A percentile compares a stretch with the other conserved stretches of the same genome.
These are phyloP conservation scores for Petroica traversi DNA, from an alignment of 2,113 vertebrate genomes.

Conservation along the genomic window DNA sequence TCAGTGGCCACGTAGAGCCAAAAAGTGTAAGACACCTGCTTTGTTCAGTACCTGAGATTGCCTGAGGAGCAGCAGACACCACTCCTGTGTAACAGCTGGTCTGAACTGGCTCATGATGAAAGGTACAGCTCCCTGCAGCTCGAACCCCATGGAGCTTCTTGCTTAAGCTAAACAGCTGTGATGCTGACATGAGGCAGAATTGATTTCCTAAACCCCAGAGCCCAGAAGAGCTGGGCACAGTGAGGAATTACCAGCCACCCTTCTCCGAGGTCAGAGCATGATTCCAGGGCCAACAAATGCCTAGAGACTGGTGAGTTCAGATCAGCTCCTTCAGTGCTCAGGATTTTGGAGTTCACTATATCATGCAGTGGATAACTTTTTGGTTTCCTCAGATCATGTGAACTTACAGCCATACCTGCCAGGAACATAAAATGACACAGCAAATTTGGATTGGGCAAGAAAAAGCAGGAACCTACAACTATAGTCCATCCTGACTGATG, in stretches of 20 bases:
- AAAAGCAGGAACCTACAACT: background rate
- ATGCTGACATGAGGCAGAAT: background rate
- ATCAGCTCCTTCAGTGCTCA: background rate
- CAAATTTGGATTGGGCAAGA: background rate
- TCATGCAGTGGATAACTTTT: background rate
- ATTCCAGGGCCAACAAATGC: background rate
- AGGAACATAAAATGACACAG: background rate
- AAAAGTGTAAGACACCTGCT: background rate
- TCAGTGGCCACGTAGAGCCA: background rate
- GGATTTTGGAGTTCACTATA: background rate
- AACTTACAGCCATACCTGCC: background rate
- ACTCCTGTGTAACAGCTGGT: background rate
- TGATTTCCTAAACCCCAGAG: background rate
- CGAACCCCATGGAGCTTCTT: rapidly evolving
- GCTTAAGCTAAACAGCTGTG: background rate
- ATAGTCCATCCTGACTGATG: background rate
- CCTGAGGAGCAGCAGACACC: background rate
- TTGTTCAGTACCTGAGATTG: background rate
- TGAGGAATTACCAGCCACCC: background rate
- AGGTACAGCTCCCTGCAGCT: background rate
- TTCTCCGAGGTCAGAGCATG: background rate
- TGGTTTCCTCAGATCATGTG: background rate
- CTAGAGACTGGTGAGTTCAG: background rate
- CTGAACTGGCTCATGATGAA: background rate
- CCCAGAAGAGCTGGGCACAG: background rate